These are phyloP conservation scores for Sprattus sprattus DNA, from an alignment of 2,113 vertebrate species.

Conservation along the genomic window DNA sequence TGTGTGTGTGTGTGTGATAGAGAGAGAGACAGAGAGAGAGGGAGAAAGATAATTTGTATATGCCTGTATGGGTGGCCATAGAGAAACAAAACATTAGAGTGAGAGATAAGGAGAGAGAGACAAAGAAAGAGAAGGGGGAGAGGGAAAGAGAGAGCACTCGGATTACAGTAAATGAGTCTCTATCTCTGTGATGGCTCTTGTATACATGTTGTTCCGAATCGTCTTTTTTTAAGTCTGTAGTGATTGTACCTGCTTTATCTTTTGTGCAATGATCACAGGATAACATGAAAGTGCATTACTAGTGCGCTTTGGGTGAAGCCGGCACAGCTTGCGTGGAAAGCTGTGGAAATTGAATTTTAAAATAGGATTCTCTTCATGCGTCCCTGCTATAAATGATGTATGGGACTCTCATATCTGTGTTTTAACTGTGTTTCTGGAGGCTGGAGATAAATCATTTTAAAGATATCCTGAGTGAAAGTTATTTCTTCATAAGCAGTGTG, in stretches of 20 bases:
- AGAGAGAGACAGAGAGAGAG: not conserved
- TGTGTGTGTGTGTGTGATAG: not conserved
- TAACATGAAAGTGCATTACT: not conserved
- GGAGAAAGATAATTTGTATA: not conserved
- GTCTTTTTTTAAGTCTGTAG: not conserved
- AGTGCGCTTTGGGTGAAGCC: not conserved
- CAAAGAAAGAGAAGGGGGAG: constrained; percentile 1
- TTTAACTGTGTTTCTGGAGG: not conserved
- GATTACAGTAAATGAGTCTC: not conserved
- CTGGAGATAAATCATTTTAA: not conserved
- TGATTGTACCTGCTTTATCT: constrained; percentile 17
- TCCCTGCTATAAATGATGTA: not conserved
- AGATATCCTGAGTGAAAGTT: not conserved
- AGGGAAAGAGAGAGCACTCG: constrained; percentile 35
- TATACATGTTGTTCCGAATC: not conserved
- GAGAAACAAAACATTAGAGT: constrained; percentile 26
- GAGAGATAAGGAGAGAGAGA: not conserved
- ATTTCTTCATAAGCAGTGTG: not conserved
- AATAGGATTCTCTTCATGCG: not conserved
- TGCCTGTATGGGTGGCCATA: not conserved
- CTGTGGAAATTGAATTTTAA: not conserved
- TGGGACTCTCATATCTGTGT: not conserved
- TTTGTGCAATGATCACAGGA: constrained; percentile 7
- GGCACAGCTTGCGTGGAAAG: not conserved
- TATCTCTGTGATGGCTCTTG: not conserved